A percentile compares a stretch with the other conserved stretches of the same genome.
phyloP scores from a whole-genome alignment of 2,888 invertebrate species.

The Blastobasis lacticolella region DNA sequence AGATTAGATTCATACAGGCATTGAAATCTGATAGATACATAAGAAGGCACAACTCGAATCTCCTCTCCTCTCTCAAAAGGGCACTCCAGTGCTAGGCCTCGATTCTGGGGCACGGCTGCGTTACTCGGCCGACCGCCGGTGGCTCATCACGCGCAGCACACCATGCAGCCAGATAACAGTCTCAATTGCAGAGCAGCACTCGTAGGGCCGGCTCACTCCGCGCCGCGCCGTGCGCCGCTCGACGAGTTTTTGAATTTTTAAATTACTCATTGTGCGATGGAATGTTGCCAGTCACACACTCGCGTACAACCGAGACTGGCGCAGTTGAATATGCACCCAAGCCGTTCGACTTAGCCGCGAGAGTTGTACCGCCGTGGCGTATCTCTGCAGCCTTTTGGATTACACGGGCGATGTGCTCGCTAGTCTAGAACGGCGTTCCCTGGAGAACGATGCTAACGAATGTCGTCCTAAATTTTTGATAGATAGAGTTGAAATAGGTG shows the following conservation, averaged over 20 bases:
- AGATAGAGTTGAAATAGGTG: slow-evolving; percentile 59
- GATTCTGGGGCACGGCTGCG: slow-evolving; percentile 27
- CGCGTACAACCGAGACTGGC: slow-evolving; percentile 28
- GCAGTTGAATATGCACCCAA: slow-evolving; percentile 56
- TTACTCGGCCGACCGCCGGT: slow-evolving; percentile 38
- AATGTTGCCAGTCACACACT: slow-evolving; percentile 54
- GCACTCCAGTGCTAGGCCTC: too few species aligned
- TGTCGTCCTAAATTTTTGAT: slow-evolving; percentile 68
- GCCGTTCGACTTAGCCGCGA: slow-evolving; percentile 42
- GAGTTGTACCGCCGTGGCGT: slow-evolving; percentile 31
- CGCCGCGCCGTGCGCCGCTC: slow-evolving; percentile 42
- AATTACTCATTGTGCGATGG: slow-evolving; percentile 75
- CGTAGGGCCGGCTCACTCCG: slow-evolving; percentile 60
- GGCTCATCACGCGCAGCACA: slow-evolving; percentile 33
- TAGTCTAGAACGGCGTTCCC: slow-evolving; percentile 61
- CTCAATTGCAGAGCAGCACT: slow-evolving; percentile 65
- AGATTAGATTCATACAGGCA: too few species aligned
- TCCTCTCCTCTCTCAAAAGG: too few species aligned
- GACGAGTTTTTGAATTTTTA: slow-evolving; percentile 76
- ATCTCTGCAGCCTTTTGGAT: slow-evolving; percentile 33
- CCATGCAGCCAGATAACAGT: slow-evolving; percentile 58
- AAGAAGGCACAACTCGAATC: too few species aligned
- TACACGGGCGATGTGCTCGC: slow-evolving; percentile 37
- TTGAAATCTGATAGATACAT: too few species aligned
- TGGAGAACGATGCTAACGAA: slow-evolving; percentile 62